These are phyloP conservation scores for Microtus oregoni DNA, from an alignment of 2,113 vertebrate genomes.

Conservation along the genomic window DNA sequence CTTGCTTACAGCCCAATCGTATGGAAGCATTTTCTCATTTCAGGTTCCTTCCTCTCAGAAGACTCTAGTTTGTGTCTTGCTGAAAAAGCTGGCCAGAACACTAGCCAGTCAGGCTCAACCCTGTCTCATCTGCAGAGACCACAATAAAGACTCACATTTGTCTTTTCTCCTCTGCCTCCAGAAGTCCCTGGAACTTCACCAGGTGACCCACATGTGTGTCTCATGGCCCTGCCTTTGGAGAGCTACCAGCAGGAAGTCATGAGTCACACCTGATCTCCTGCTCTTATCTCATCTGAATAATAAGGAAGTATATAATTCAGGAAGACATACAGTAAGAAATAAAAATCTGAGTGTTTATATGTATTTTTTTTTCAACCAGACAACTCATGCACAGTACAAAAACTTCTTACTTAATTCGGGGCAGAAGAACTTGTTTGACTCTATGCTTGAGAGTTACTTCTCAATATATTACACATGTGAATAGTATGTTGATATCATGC, in stretches of 20 bases:
- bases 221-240: background rate
- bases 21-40: background rate
- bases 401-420: background rate
- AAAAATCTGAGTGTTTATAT: background rate
- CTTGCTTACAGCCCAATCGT: background rate
- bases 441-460: background rate
- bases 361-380: no score
- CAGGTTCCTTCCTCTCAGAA: background rate
- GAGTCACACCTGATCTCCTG: background rate
- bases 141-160: background rate
- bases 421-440: background rate
- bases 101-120: background rate
- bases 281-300: background rate
- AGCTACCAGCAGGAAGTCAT: background rate
- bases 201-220: background rate
- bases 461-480: background rate
- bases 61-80: background rate
- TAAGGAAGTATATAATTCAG: slow-evolving; percentile 21
- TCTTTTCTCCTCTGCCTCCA: background rate
- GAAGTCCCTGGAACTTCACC: background rate
- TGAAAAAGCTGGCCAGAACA: background rate
- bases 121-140: background rate
- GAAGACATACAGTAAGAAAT: background rate
- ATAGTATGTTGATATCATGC: background rate
- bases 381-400: background rate